Evolutionary conservation across 2,113 vertebrate species (phyloP), one percentile per base, ranked within the genome.

Genomic region (Megalops atlanticus): DNA sequence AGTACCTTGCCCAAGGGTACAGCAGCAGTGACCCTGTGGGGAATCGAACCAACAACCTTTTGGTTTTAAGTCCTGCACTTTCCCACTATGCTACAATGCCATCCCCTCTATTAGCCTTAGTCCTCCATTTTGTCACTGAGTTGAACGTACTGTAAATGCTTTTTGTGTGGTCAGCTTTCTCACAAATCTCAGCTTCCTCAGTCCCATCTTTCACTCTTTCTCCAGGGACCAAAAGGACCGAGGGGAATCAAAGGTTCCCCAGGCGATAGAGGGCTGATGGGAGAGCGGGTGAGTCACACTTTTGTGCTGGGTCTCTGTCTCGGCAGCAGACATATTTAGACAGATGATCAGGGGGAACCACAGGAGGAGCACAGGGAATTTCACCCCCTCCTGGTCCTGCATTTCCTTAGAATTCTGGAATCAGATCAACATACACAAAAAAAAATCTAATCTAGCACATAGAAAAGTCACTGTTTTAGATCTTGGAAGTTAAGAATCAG

Each of bases 241-340:
- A 92, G 92, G 88, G 98, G 98, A 89, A 94, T 96, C 35, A 95
- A 94, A 85, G 98, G 98, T 16, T 88, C 96, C 82, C 95, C 96
- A 0, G 98, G 98, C 89, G 97, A 99, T 83, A 94, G 96, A 35
- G 98, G 98, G 35, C 82, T 91, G 74, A 95, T 97, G 85, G 98
- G 98, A 12, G 93, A 92, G 27, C 94, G 96, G 91, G 98, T 99
- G 83, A 97, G 97, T 91, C 74, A 77, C 36, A 2, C 38, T 21
- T 72, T 36, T 36, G 12, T 18, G 21, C 5, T 15, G 1, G 24
- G 1, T 74, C 40, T 31, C 69, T 21, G 5, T 4, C 0, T 71
- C 15, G 18, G 35, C 33, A 64, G 35, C 24, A 10, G 24, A 40
- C 35, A 43, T 7, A 14, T 12, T 5, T 43, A 40, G 7, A 45